Percentiles rank a stretch among this genome's conserved stretches.
phyloP scores from a whole-genome alignment of 30 jellyfish, hydroid and myxozoan genomes.

The Cassiopea xamachana region DNA sequence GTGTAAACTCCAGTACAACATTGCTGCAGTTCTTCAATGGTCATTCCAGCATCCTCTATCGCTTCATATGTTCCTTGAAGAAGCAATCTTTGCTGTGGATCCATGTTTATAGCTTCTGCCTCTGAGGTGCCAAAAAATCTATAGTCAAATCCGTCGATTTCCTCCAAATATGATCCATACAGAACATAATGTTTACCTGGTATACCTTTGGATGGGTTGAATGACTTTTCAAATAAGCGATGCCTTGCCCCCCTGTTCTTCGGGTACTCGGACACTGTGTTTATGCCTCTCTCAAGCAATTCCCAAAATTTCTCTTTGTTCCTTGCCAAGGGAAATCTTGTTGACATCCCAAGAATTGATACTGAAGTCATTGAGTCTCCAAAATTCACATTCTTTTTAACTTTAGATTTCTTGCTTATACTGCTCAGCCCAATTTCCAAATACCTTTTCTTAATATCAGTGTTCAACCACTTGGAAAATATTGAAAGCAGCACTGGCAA shows the following conservation, averaged over 20 bases:
- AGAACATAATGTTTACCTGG: slow-evolving; percentile 53
- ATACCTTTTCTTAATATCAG: background rate
- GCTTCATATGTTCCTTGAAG: slow-evolving; percentile 74
- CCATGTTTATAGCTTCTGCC: slow-evolving; percentile 52
- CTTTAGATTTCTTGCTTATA: background rate
- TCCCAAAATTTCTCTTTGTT: slow-evolving; percentile 53
- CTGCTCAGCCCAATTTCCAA: background rate
- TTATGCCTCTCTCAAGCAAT: slow-evolving; percentile 14
- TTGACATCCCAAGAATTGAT: slow-evolving; percentile 48
- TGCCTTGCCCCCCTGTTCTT: background rate
- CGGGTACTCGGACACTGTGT: slow-evolving; percentile 54
- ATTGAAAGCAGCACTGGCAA: slow-evolving; percentile 63
- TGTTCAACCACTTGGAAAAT: slow-evolving; percentile 2
- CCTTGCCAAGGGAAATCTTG: slow-evolving; percentile 56
- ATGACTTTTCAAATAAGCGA: background rate
- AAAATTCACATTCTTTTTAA: background rate
- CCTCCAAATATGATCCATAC: slow-evolving; percentile 59
- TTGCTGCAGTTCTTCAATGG: slow-evolving; percentile 53
- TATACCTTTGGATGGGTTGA: slow-evolving; percentile 32
- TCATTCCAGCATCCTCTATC: slow-evolving; percentile 65
- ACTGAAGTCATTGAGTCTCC: slow-evolving; percentile 2
- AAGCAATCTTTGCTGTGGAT: slow-evolving; percentile 64
- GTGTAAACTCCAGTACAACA: slow-evolving; percentile 62
- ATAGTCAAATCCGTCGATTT: slow-evolving; percentile 43
- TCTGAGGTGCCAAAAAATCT: slow-evolving; percentile 57